Conservation (phyloP, 2,113 vertebrate species). For the Anguilla rostrata region DNA sequence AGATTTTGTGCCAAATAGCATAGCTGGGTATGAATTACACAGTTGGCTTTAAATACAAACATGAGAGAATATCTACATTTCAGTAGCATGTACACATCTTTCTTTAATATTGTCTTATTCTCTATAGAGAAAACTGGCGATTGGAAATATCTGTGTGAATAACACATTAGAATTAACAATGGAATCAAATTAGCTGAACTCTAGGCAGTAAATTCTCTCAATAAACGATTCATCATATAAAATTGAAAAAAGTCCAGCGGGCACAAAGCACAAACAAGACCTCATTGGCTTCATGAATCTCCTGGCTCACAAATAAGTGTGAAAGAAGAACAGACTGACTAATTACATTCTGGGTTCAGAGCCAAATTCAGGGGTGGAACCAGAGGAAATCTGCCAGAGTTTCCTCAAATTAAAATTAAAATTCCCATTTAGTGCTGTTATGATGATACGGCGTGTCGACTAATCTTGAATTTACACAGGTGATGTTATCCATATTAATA, state of each 20-base stretch:
- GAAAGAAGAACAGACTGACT: neutral
- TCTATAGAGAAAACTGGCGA: neutral
- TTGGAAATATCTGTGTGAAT: slow-evolving; percentile 1
- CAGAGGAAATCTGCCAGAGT: neutral
- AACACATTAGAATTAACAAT: neutral
- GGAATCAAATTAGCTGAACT: neutral
- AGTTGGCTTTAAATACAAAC: neutral
- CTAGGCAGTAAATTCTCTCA: neutral
- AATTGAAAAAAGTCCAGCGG: neutral
- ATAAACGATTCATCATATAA: neutral
- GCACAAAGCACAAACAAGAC: neutral
- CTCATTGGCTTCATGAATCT: neutral
- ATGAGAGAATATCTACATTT: neutral
- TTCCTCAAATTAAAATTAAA: too few species aligned
- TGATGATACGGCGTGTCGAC: too few species aligned
- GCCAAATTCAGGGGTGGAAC: neutral
- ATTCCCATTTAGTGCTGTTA: too few species aligned
- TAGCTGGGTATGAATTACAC: neutral
- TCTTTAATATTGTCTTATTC: neutral
- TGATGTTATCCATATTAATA: too few species aligned
- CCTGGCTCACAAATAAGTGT: neutral
- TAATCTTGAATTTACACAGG: too few species aligned
- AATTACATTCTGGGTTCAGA: neutral
- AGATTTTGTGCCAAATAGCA: neutral
- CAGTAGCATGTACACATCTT: slow-evolving; percentile 7